Evolutionary conservation across 1,140 invertebrate genomes (phyloP), one percentile per base, ranked within the genome.

Genomic region (Aricia agestis): DNA sequence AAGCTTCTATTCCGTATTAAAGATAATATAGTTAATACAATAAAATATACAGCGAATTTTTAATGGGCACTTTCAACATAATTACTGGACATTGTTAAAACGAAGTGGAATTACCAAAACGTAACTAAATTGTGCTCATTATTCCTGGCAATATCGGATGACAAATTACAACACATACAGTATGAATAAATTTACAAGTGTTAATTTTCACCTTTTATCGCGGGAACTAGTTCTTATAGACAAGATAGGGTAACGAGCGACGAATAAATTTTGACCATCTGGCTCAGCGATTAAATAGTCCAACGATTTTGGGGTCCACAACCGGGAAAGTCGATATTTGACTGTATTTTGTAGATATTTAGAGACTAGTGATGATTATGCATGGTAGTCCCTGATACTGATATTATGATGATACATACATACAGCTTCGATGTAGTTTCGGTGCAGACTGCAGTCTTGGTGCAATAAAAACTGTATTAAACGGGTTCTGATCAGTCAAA

Each of bases 11-110:
- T 25, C 1, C 25, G 3, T 25, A 25, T 25, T 25, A 25, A 25
- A 1, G 25, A 25, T 25, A 25, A 25, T 25, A 25, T 25, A 2
- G 25, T 25, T 25, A 25, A 25, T 25, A 25, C 25, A 25, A 52
- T 52, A 13, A 52, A 13, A 9, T 52, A 52, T 9, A 52, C 45
- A 9, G 13, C 13, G 4, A 1, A 25, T 52, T 52, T 52, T 52
- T 52, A 52, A 52, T 52, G 13, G 45, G 45, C 45, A 11, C 45
- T 52, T 52, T 52, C 45, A 15, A 52, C 45, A 36, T 36, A 52
- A 52, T 52, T 52, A 52, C 45, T 52, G 45, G 13, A 52, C 45
- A 52, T 52, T 52, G 45, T 52, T 52, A 52, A 52, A 52, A 52
- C 13, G 41, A 42, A 42, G 7, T 52, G 45, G 11, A 52, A 52